Conservation (phyloP, 2,113 vertebrate genomes). For the Alces alces region DNA sequence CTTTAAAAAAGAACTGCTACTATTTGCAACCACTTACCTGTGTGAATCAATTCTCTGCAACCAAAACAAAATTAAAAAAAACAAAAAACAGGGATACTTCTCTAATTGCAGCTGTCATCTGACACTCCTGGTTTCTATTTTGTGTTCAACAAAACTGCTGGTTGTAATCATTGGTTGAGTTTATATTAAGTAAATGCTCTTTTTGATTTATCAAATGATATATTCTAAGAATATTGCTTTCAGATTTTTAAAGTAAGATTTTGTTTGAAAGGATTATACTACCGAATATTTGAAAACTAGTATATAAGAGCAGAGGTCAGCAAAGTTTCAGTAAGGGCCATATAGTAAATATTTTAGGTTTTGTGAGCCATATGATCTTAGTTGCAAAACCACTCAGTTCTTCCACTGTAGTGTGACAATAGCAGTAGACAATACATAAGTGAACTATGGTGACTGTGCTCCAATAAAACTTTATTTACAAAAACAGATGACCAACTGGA, state of each 20-base stretch:
- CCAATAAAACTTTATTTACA: constrained; percentile 9
- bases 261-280: not conserved
- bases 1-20: constrained; percentile 33
- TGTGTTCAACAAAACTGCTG: not conserved
- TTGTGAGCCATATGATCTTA: not conserved
- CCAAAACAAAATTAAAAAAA: not conserved
- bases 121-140: not conserved
- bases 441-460: not conserved
- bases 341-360: not conserved
- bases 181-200: not conserved
- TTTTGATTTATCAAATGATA: not conserved
- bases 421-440: not conserved
- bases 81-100: not conserved
- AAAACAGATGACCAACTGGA: not conserved
- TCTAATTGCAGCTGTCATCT: not conserved
- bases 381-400: not conserved
- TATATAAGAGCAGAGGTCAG: not conserved
- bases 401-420: not conserved
- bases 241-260: not conserved
- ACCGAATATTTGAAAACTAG: not conserved
- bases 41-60: constrained; percentile 59
- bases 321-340: not conserved
- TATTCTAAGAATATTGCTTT: not conserved
- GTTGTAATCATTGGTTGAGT: not conserved
- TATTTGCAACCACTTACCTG: constrained; percentile 59